A percentile compares a stretch with the other conserved stretches of the same genome.
Evolutionary conservation across 2,113 vertebrate genomes (phyloP).

Genomic region (Monarcha castaneiventris): DNA sequence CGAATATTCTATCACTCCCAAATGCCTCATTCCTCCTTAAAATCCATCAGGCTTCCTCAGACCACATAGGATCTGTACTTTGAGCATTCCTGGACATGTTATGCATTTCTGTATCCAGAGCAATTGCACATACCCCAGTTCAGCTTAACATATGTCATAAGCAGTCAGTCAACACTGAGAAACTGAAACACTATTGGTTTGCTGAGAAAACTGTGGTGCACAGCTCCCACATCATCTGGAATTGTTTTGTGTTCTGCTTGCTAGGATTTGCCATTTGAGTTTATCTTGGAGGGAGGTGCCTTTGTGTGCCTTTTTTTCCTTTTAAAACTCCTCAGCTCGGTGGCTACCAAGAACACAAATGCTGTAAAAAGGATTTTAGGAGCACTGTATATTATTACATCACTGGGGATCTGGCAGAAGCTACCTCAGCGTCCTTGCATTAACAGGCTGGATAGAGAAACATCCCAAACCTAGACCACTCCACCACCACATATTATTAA

Average conservation of each 20-base stretch:
- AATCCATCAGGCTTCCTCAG: not conserved
- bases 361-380: not conserved
- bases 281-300: not conserved
- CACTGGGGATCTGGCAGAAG: not conserved
- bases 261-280: not conserved
- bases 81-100: not conserved
- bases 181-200: not conserved
- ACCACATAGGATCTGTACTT: not conserved
- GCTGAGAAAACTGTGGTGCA: not conserved
- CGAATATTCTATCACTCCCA: not conserved
- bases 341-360: not conserved
- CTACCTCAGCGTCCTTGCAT: not conserved
- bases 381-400: not conserved
- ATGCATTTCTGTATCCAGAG: not conserved
- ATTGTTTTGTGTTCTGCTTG: not conserved
- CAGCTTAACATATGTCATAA: not conserved
- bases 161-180: not conserved
- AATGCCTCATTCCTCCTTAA: not conserved
- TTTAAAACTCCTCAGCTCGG: not conserved
- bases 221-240: not conserved
- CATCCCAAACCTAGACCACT: not conserved
- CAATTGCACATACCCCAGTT: not conserved
- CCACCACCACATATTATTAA: constrained; percentile 18
- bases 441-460: not conserved
- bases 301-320: not conserved